phyloP scores from a whole-genome alignment of 2,888 invertebrate species.

The Opisthograptis luteolata region DNA sequence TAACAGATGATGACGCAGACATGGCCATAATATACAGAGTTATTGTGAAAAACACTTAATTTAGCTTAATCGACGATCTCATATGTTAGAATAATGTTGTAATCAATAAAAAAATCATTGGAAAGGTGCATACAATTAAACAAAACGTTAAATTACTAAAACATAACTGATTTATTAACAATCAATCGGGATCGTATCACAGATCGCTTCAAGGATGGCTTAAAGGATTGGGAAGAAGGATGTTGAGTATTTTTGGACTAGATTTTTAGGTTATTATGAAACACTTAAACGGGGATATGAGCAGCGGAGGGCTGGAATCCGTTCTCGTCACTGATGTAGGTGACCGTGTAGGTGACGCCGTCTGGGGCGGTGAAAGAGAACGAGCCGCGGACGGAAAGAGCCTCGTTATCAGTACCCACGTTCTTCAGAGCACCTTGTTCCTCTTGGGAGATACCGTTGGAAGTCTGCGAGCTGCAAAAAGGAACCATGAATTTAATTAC shows the following conservation, averaged over 20 bases:
- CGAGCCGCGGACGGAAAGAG: slow-evolving; percentile 55
- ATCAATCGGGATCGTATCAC: slow-evolving; percentile 71
- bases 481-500: background rate
- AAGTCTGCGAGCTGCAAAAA: slow-evolving; percentile 56
- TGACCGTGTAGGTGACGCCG: slow-evolving; percentile 72
- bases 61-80: slow-evolving; percentile 4
- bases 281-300: slow-evolving; percentile 59
- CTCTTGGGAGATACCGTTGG: slow-evolving; percentile 54
- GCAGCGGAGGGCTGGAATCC: slow-evolving; percentile 80
- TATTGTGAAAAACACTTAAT: slow-evolving; percentile 4
- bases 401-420: slow-evolving; percentile 60
- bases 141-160: slow-evolving; percentile 50
- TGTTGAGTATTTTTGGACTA: slow-evolving; percentile 41
- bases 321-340: slow-evolving; percentile 78
- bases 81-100: background rate
- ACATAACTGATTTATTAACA: slow-evolving; percentile 66
- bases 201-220: slow-evolving; percentile 65
- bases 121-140: slow-evolving; percentile 28
- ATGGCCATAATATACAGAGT: background rate
- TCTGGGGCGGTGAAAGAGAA: slow-evolving; percentile 72
- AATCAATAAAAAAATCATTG: background rate
- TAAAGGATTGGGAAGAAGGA: slow-evolving; percentile 45
- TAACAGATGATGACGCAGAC: slow-evolving; percentile 9
- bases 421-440: slow-evolving; percentile 53
- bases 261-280: slow-evolving; percentile 22